phyloP scores from a whole-genome alignment of 2,797 vertebrate species.

The Micropoecilia bifurca region DNA sequence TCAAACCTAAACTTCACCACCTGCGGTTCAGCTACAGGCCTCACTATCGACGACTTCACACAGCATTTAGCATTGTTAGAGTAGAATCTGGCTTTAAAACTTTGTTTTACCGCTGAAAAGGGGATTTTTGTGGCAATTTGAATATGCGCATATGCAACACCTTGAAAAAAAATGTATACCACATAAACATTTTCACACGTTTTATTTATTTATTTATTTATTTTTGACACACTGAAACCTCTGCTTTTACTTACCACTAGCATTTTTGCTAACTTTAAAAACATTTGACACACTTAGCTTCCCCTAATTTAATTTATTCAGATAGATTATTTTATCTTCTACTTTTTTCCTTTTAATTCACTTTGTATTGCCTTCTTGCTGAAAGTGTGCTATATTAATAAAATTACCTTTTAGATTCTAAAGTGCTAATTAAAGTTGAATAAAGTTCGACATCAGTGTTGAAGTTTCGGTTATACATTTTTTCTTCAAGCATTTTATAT shows the following conservation, averaged over 20 bases:
- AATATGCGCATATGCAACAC: background rate
- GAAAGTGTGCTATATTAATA: too few species aligned
- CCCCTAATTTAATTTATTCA: background rate
- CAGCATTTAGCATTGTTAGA: background rate
- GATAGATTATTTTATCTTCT: background rate
- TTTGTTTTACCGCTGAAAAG: slow-evolving; percentile 1
- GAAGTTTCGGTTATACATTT: too few species aligned
- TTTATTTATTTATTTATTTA: background rate
- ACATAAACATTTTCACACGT: background rate
- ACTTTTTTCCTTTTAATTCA: too few species aligned
- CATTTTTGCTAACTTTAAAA: background rate
- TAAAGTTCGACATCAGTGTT: background rate
- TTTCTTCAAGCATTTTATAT: background rate
- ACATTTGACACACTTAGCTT: background rate
- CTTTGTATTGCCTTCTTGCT: too few species aligned
- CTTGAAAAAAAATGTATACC: background rate
- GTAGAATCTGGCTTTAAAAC: background rate
- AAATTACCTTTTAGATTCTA: too few species aligned
- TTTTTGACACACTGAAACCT: background rate
- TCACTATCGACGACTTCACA: slow-evolving; percentile 14
- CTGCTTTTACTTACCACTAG: background rate
- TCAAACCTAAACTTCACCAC: too few species aligned
- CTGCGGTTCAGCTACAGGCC: slow-evolving; percentile 14
- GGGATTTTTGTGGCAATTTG: background rate
- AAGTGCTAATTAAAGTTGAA: background rate